phyloP scores from a whole-genome alignment of 2,797 vertebrate genomes.

The Malacoraja senta region DNA sequence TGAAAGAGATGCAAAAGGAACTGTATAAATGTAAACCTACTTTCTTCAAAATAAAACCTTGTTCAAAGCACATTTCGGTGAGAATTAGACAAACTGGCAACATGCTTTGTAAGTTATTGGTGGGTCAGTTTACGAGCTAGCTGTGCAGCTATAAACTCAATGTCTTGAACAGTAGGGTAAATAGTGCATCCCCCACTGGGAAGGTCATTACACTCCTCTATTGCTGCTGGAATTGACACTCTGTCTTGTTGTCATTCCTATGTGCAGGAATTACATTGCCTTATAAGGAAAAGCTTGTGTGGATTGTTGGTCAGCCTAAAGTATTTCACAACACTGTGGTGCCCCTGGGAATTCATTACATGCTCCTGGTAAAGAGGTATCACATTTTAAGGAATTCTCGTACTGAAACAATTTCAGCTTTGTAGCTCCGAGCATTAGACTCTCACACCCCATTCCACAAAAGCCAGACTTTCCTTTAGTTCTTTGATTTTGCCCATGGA shows the following conservation, averaged over 20 bases:
- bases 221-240: slow-evolving; percentile 51
- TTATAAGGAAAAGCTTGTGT: slow-evolving; percentile 69
- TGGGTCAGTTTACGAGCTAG: not conserved
- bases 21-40: too few relatives aligned
- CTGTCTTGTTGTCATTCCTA: slow-evolving; percentile 53
- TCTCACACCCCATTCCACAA: slow-evolving; percentile 2
- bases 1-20: too few relatives aligned
- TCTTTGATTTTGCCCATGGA: not conserved
- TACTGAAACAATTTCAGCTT: slow-evolving; percentile 55
- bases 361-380: slow-evolving; percentile 60
- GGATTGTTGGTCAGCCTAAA: slow-evolving; percentile 54
- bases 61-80: not conserved
- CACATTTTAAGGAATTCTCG: slow-evolving; percentile 53
- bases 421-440: slow-evolving; percentile 48
- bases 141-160: not conserved
- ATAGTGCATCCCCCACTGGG: slow-evolving; percentile 40
- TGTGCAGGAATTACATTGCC: slow-evolving; percentile 61
- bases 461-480: slow-evolving; percentile 5
- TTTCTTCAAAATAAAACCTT: not conserved
- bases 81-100: not conserved
- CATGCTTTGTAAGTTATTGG: not conserved
- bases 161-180: not conserved
- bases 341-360: slow-evolving; percentile 59
- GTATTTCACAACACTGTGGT: slow-evolving; percentile 54
- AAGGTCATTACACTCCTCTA: slow-evolving; percentile 51